These are phyloP conservation scores for Mobula birostris DNA, from an alignment of 2,113 vertebrate species.

Conservation along the genomic window DNA sequence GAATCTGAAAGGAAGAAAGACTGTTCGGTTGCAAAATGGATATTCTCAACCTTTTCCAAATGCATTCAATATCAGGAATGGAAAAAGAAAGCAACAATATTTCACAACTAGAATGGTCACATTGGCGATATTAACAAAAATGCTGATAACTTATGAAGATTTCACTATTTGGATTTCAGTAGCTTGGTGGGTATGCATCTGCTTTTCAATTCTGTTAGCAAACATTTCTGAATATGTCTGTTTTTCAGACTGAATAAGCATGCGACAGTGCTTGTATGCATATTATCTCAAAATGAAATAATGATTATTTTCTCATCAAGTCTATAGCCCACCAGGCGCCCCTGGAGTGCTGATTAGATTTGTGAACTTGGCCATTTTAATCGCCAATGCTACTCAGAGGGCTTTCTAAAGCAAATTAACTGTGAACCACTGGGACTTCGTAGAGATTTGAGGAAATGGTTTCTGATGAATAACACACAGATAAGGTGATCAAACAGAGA, in stretches of 20 bases:
- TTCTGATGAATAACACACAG: constrained; percentile 27
- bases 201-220: neutral
- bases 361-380: neutral
- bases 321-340: neutral
- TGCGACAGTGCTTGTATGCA: constrained; percentile 19
- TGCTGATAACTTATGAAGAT: neutral
- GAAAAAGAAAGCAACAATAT: neutral
- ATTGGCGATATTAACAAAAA: neutral
- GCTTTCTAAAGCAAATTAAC: constrained; percentile 29
- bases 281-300: neutral
- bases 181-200: neutral
- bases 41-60: neutral
- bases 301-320: constrained; percentile 28
- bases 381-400: neutral
- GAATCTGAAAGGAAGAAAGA: too few species aligned
- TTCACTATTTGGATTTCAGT: neutral
- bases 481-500: constrained; percentile 20
- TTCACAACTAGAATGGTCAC: neutral
- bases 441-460: neutral
- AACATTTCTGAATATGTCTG: neutral
- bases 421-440: neutral
- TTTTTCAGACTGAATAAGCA: neutral
- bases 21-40: neutral
- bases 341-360: neutral
- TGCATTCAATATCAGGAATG: neutral